These are phyloP conservation scores for Eucidaris tribuloides DNA, from an alignment of 35 echinoderm and acorn worm genomes.

Conservation along the genomic window DNA sequence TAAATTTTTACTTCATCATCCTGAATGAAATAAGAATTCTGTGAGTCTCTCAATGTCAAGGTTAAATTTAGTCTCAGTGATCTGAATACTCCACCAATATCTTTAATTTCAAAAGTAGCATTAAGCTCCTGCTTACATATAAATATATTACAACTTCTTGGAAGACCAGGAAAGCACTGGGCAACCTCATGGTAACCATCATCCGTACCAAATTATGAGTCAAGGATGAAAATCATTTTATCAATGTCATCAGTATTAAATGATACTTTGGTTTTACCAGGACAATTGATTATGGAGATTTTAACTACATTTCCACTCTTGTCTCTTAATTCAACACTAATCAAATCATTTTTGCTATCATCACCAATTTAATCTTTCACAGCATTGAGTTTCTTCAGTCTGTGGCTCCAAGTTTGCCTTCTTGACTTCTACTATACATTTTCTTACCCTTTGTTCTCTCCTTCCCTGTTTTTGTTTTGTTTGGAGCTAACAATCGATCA, in stretches of 20 bases:
- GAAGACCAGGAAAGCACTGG: background rate
- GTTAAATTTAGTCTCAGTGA: slow-evolving; percentile 27
- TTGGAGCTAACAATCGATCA: slow-evolving; percentile 26
- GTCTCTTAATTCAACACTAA: slow-evolving; percentile 41
- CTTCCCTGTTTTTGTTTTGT: slow-evolving; percentile 11
- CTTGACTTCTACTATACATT: slow-evolving; percentile 36
- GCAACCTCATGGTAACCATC: slow-evolving; percentile 48
- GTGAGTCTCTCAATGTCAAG: slow-evolving; percentile 15
- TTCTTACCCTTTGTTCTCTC: slow-evolving; percentile 39
- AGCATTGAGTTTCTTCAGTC: slow-evolving; percentile 10
- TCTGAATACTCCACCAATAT: slow-evolving; percentile 30
- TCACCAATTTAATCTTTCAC: background rate
- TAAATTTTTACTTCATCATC: slow-evolving; percentile 38
- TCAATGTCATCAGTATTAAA: slow-evolving; percentile 6
- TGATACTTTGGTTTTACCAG: background rate
- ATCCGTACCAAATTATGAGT: slow-evolving; percentile 10
- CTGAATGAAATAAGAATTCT: slow-evolving; percentile 32
- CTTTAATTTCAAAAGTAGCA: background rate
- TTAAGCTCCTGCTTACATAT: background rate
- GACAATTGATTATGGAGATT: no score
- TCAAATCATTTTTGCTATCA: no score
- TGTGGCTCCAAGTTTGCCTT: slow-evolving; percentile 17
- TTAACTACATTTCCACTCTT: slow-evolving; percentile 25
- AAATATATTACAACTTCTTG: slow-evolving; percentile 5
- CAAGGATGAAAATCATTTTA: slow-evolving; percentile 52